Evolutionary conservation across 2,797 vertebrate species (phyloP).

Genomic region (Enteromius fasciolatus): DNA sequence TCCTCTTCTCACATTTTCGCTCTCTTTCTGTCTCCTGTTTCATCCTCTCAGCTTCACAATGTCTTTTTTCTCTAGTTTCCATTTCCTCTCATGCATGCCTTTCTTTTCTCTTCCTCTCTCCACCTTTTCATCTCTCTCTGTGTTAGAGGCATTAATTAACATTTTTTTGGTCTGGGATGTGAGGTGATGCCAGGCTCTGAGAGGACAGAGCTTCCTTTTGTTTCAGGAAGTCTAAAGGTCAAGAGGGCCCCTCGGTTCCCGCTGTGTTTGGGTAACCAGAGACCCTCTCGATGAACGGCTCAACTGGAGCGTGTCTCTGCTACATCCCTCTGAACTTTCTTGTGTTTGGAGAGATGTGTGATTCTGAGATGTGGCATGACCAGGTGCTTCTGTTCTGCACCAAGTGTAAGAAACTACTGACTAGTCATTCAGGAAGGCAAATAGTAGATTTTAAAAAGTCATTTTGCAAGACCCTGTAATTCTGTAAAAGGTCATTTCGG

Average conservation of each 20-base stretch:
- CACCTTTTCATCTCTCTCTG: neutral
- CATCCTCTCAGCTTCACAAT: neutral
- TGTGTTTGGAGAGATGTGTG: neutral
- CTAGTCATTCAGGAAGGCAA: neutral
- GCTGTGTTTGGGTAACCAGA: constrained; percentile 68
- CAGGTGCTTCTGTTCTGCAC: neutral
- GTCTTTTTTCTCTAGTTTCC: neutral
- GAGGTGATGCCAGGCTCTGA: constrained; percentile 60
- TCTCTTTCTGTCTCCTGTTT: neutral
- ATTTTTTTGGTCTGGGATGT: constrained; percentile 72
- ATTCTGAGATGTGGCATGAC: neutral
- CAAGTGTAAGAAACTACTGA: neutral
- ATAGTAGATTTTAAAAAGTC: neutral
- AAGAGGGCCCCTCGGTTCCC: constrained; percentile 59
- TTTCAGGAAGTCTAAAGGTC: constrained; percentile 58
- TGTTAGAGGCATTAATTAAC: constrained; percentile 73
- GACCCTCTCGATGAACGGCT: constrained; percentile 2
- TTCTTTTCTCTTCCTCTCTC: constrained; percentile 19
- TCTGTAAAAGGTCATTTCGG: neutral
- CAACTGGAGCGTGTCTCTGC: neutral
- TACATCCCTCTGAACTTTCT: neutral
- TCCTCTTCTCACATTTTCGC: neutral
- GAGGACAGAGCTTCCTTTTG: constrained; percentile 63
- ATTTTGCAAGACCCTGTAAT: neutral
- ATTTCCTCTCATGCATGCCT: neutral